Evolutionary conservation across 1,140 invertebrate genomes (phyloP).

Genomic region (Bombus affinis): DNA sequence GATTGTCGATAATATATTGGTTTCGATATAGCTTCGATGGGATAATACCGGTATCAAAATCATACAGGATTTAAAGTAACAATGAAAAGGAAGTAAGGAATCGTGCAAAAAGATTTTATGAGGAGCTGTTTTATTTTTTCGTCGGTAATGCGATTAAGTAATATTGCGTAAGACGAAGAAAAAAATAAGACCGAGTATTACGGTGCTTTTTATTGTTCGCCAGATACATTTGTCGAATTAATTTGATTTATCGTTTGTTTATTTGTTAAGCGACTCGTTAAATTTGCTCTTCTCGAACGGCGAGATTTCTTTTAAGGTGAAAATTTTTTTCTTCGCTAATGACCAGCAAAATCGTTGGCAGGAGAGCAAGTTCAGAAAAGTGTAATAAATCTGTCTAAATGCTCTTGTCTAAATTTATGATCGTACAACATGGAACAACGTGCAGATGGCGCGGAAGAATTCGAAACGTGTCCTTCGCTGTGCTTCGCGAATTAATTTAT

Average conservation of each 20-base stretch:
- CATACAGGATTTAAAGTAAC: too few relatives aligned
- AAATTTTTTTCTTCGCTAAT: background rate
- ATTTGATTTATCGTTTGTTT: background rate
- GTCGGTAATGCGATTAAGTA: background rate
- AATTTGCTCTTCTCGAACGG: background rate
- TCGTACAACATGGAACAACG: background rate
- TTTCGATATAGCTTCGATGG: too few relatives aligned
- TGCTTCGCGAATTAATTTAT: background rate
- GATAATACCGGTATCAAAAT: too few relatives aligned
- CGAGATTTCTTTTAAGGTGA: background rate
- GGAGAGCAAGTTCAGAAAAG: background rate
- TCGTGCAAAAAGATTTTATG: background rate
- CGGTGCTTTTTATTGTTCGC: too few relatives aligned
- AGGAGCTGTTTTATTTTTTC: background rate
- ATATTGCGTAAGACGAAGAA: background rate
- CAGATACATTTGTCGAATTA: background rate
- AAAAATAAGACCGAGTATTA: background rate
- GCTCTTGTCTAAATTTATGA: constrained; percentile 36
- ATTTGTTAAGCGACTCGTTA: too few relatives aligned
- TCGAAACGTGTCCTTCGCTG: background rate
- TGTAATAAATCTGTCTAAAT: constrained; percentile 30
- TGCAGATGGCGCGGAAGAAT: background rate
- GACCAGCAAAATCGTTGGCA: background rate
- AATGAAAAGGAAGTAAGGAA: background rate
- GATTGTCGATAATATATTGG: too few relatives aligned